These are phyloP conservation scores for Dynastes tityus DNA, from an alignment of 2,888 invertebrate species.

Conservation along the genomic window DNA sequence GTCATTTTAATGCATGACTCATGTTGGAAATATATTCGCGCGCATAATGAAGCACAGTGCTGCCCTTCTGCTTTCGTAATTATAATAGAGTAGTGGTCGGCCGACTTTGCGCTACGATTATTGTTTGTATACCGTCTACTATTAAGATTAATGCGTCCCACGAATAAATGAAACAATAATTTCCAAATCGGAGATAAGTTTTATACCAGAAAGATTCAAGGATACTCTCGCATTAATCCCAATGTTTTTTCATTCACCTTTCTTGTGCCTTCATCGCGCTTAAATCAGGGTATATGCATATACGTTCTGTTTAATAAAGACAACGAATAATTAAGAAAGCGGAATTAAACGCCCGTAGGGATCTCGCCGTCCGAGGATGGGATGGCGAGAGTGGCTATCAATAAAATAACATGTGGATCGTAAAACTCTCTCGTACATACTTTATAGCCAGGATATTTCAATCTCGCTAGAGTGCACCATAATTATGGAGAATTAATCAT, in stretches of 20 bases:
- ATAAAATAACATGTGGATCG: conserved; percentile 19
- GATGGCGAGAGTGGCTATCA: conserved; percentile 1
- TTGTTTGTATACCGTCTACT: too few species aligned
- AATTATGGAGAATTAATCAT: conserved; percentile 27
- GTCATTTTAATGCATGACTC: conserved; percentile 15
- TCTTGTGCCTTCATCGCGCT: too few species aligned
- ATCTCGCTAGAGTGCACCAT: conserved; percentile 23
- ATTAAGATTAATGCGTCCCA: too few species aligned
- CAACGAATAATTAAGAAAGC: conserved; percentile 9
- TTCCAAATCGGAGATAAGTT: too few species aligned
- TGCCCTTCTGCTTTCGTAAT: not conserved
- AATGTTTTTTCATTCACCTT: too few species aligned
- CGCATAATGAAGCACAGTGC: not conserved
- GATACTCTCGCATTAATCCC: too few species aligned
- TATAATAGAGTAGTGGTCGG: not conserved
- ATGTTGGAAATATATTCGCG: not conserved
- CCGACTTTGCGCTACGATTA: not conserved
- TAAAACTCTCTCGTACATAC: not conserved
- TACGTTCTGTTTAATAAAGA: not conserved
- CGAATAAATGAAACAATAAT: too few species aligned
- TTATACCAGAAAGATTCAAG: too few species aligned
- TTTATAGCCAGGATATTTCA: conserved; percentile 26
- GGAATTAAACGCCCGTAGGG: conserved; percentile 10
- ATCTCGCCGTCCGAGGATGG: not conserved
- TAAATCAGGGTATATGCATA: too few species aligned